Evolutionary conservation across 2,113 vertebrate species (phyloP).

Genomic region (Genyomyrus donnyi): DNA sequence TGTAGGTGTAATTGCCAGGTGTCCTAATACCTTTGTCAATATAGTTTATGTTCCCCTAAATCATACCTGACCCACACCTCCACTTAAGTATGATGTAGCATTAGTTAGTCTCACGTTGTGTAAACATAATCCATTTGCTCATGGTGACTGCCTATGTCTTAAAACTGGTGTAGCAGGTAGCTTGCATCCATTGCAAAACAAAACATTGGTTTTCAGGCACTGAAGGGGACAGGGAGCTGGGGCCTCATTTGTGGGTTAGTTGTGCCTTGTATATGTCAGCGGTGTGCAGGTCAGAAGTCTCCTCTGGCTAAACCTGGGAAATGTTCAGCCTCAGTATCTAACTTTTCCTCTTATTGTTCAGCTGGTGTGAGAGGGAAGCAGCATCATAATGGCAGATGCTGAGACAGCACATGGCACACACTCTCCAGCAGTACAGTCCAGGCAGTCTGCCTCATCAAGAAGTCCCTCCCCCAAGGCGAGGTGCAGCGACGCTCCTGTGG

Average conservation of each 20-base stretch:
- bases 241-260: background rate
- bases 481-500: background rate
- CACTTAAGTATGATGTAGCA: background rate
- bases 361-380: background rate
- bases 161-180: background rate
- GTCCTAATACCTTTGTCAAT: background rate
- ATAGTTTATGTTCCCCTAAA: background rate
- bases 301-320: background rate
- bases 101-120: background rate
- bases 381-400: conserved; percentile 26
- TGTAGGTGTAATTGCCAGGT: background rate
- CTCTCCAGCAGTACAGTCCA: conserved; percentile 32
- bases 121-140: background rate
- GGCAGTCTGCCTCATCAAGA: conserved; percentile 18
- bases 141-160: background rate
- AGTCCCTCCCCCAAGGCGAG: conserved; percentile 18
- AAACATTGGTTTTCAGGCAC: background rate
- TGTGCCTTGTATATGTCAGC: background rate
- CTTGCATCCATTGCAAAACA: background rate
- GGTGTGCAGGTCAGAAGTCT: background rate
- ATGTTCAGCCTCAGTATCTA: background rate
- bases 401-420: conserved; percentile 15
- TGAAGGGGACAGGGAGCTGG: background rate
- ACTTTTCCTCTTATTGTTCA: conserved; percentile 3
- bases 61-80: background rate